A percentile compares a stretch with the other conserved stretches of the same genome.
Evolutionary conservation across 2,888 invertebrate genomes (phyloP).

Genomic region (Bellardia pandia): DNA sequence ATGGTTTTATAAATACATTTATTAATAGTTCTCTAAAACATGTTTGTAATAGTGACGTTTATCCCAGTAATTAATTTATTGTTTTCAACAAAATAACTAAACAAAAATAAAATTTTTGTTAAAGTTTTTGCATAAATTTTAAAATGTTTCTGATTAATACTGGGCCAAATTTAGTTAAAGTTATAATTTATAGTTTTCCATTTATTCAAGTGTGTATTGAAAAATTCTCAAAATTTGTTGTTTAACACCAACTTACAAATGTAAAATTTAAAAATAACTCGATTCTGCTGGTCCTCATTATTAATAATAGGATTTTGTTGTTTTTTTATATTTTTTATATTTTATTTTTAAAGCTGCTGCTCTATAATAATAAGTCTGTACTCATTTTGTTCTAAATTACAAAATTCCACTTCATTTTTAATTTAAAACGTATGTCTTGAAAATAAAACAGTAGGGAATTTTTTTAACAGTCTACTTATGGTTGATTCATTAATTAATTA

Average conservation of each 20-base stretch:
- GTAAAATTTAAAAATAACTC: background rate
- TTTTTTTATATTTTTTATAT: background rate
- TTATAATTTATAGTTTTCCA: background rate
- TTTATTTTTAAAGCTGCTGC: background rate
- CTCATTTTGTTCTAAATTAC: constrained; percentile 17
- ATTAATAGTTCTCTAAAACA: background rate
- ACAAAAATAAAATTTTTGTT: background rate
- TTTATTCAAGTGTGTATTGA: background rate
- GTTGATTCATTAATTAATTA: no score
- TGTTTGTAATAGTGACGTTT: background rate
- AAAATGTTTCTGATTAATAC: background rate
- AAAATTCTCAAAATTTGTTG: background rate
- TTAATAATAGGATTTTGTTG: background rate
- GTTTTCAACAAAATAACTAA: background rate
- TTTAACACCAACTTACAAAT: background rate
- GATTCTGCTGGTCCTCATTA: background rate
- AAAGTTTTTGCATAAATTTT: background rate
- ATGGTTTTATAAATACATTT: constrained; percentile 3
- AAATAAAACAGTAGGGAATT: background rate
- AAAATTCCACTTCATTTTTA: constrained; percentile 16
- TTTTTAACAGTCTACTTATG: no score
- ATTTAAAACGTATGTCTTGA: background rate
- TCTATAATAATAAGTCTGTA: background rate
- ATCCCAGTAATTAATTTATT: constrained; percentile 1
- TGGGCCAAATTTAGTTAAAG: background rate